These are phyloP conservation scores for Axinella damicornis DNA, from an alignment of 37 sponge, comb jelly and placozoan species.

Conservation along the genomic window DNA sequence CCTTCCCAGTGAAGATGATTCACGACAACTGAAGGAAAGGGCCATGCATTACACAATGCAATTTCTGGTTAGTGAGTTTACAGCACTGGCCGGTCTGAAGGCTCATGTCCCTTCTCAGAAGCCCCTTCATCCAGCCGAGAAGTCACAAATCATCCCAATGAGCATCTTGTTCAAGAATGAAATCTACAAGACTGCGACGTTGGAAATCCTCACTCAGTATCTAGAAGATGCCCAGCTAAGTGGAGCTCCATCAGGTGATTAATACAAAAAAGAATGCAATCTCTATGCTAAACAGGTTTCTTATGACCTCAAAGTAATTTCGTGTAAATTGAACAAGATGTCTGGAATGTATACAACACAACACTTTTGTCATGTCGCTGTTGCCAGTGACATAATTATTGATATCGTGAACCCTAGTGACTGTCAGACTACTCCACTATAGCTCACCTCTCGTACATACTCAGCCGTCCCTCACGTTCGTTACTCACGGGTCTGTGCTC, in stretches of 20 bases:
- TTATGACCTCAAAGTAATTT: too few species aligned
- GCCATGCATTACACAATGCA: constrained; percentile 11
- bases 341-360: too few species aligned
- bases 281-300: too few species aligned
- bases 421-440: too few species aligned
- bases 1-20: constrained; percentile 13
- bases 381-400: too few species aligned
- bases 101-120: not conserved
- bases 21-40: not conserved
- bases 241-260: constrained; percentile 6
- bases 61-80: constrained; percentile 5
- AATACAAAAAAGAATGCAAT: too few species aligned
- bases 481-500: too few species aligned
- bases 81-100: not conserved
- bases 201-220: constrained; percentile 28
- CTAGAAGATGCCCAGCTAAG: not conserved
- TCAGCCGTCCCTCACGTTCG: too few species aligned
- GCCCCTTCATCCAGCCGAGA: not conserved
- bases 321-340: too few species aligned
- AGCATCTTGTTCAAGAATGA: constrained; percentile 45
- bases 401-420: too few species aligned
- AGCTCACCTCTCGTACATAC: too few species aligned
- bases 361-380: too few species aligned
- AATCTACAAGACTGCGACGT: constrained; percentile 26
- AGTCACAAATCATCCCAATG: constrained; percentile 27